Conservation (phyloP, 2,797 vertebrate genomes). For the Notamacropus eugenii region DNA sequence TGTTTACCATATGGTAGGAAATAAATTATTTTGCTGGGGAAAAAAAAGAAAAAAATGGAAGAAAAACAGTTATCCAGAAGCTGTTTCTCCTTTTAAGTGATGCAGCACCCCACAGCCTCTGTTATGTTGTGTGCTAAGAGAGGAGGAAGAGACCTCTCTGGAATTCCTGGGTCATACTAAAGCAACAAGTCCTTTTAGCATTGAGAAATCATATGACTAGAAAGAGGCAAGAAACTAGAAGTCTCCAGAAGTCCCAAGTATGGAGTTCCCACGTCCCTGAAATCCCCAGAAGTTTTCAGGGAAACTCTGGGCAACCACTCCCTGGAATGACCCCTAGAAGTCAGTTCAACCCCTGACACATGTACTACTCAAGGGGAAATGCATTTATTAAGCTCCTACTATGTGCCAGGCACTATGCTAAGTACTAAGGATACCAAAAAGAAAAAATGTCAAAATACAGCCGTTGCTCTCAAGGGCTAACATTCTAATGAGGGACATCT, state of each 20-base stretch:
- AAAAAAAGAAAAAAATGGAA: too few relatives aligned
- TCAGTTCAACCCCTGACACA: neutral
- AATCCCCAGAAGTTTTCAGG: neutral
- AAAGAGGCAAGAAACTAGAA: neutral
- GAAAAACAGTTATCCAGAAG: neutral
- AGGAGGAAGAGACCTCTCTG: neutral
- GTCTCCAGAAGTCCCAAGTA: neutral
- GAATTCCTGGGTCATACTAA: neutral
- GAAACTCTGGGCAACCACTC: neutral
- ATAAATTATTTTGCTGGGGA: too few relatives aligned
- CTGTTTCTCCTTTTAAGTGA: neutral
- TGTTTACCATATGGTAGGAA: too few relatives aligned
- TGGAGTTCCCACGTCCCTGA: neutral
- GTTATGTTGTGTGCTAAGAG: neutral
- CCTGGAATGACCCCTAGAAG: neutral
- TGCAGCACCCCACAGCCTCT: neutral
- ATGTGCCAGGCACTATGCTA: neutral
- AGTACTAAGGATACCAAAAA: neutral
- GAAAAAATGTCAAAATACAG: too few relatives aligned
- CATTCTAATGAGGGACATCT: too few relatives aligned
- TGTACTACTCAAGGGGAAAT: neutral
- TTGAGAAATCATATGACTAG: neutral
- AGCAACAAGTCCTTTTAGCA: neutral
- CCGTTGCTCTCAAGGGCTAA: too few relatives aligned
- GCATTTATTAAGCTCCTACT: neutral